phyloP scores from a whole-genome alignment of 2,113 vertebrate genomes.

The Labeo rohita region DNA sequence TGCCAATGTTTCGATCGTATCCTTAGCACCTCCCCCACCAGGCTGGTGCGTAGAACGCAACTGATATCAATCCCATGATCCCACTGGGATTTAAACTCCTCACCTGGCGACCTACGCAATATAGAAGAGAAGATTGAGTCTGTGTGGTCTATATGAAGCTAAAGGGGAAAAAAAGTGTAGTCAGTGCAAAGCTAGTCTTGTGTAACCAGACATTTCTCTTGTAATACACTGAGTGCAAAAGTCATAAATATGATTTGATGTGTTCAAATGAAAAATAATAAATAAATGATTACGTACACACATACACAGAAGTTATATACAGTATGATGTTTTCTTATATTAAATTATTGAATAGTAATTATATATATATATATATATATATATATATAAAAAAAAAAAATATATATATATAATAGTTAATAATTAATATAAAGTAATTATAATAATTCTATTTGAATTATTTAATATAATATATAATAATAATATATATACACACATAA shows the following conservation, averaged over 20 bases:
- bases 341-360: too few species aligned
- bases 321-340: too few species aligned
- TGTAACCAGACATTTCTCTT: not conserved
- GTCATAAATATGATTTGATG: not conserved
- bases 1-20: constrained; percentile 46
- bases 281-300: too few species aligned
- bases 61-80: constrained; percentile 51
- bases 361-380: too few species aligned
- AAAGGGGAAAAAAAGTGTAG: not conserved
- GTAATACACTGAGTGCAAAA: not conserved
- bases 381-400: too few species aligned
- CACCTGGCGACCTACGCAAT: constrained; percentile 12
- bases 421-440: too few species aligned
- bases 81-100: constrained; percentile 52
- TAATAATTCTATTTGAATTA: too few species aligned
- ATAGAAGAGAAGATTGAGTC: not conserved
- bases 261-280: not conserved
- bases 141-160: not conserved
- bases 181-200: not conserved
- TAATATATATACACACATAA: too few species aligned
- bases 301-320: too few species aligned
- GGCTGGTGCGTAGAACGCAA: constrained; percentile 17
- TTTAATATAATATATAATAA: too few species aligned
- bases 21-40: constrained; percentile 48
- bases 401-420: too few species aligned